Base-by-base conservation (phyloP, 2,888 invertebrate species). In the Palloptera scutellata region DNA sequence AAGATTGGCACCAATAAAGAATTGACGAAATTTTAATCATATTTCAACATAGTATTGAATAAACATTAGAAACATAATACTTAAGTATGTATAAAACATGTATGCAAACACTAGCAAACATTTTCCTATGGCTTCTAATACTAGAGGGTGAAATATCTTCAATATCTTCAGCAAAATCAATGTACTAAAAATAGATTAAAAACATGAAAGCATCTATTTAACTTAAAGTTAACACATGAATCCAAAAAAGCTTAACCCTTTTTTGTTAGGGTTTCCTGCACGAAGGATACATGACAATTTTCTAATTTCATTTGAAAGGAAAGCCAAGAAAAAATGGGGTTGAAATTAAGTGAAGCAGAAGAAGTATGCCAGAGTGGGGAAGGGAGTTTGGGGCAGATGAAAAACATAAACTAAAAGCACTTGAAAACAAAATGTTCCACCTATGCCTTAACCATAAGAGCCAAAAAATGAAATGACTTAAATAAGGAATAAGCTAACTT, bases 231-330 rank as follows among this genome's bases (percentile, higher is more conserved):
- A 19, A 15, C 20, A 20, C 8, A 58, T 41, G 53, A 20, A 64
- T 64, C 51, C 15, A 30, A 15, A 53, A 64, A 64, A 64, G 64
- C 64, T 64, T 64, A 64, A 64, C 64, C 64, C 58, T 48, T 13
- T 48, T 64, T 64, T 59, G 41, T 64, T 64, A 64, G 20, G 64
- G 64, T 42, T 64, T 64, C 64, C 59, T 64, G 53, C 30, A 53
- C 40, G 59, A 48, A 64, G 57, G 42, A 30, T 55, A n/a, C 58
- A 58, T 58, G 58, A 58, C 58, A 58, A 58, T 64, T 64, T 64
- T 64, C 64, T 64, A 64, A 64, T 64, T 64, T 64, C 41, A 51
- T 20, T 42, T n/a, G 20, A 52, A 41, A 52, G 41, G 52, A 30
- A 51, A 41, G n/a, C 17, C 8, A n/a, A 15, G 2, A 48, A 5